Evolutionary conservation across 2,888 invertebrate species (phyloP).

Genomic region (Periphyllus acericola): DNA sequence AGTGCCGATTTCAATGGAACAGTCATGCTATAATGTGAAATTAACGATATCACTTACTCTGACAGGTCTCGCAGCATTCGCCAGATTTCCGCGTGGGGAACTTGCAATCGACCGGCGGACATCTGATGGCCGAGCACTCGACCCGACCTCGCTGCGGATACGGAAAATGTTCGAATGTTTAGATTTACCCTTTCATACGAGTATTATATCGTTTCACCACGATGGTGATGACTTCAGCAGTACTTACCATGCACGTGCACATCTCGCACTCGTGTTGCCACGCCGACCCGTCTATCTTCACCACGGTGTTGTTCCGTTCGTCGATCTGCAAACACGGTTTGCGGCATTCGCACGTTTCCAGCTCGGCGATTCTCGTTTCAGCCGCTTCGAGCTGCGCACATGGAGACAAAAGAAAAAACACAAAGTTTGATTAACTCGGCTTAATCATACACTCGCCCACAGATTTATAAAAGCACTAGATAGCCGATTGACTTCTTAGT

Average conservation of each 20-base stretch:
- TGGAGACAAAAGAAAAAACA: no score
- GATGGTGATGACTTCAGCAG: not conserved
- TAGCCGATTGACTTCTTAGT: no score
- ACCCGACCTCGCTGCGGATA: conserved; percentile 81
- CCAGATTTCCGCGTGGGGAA: conserved; percentile 82
- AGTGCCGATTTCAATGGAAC: not conserved
- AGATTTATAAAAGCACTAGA: no score
- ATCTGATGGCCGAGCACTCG: conserved; percentile 83
- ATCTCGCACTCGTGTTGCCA: conserved; percentile 88
- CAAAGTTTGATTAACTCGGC: no score
- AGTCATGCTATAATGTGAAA: not conserved
- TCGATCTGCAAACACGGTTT: conserved; percentile 80
- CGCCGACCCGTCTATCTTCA: conserved; percentile 83
- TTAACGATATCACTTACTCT: conserved; percentile 74
- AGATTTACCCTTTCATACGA: not conserved
- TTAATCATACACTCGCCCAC: no score
- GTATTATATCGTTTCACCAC: not conserved
- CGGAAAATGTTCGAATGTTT: conserved; percentile 46
- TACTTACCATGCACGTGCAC: conserved; percentile 85
- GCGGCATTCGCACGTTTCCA: conserved; percentile 91
- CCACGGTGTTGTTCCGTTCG: conserved; percentile 72
- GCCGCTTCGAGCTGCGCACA: conserved; percentile 79
- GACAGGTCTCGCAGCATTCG: conserved; percentile 87
- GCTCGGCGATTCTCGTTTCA: conserved; percentile 79
- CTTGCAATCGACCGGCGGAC: conserved; percentile 81